Percentiles rank a stretch among this genome's conserved stretches.
Conservation (phyloP, 2,113 vertebrate species). For the Pangasianodon hypophthalmus region DNA sequence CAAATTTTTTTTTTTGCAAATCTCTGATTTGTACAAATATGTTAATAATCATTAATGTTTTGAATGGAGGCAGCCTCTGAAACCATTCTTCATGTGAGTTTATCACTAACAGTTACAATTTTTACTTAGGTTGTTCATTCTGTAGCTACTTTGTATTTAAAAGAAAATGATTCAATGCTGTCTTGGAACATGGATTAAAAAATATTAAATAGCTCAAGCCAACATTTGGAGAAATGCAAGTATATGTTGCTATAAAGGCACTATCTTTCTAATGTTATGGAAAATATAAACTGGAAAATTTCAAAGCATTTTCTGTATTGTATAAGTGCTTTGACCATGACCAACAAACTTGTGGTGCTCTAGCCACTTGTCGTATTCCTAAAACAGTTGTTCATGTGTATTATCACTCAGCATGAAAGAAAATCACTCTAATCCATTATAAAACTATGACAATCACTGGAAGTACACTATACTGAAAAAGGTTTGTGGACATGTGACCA, state of each 20-base stretch:
- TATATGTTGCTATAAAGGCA: not conserved
- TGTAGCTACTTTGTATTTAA: too few species aligned
- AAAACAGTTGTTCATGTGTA: not conserved
- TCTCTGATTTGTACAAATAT: not conserved
- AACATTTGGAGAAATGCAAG: not conserved
- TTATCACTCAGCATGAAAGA: not conserved
- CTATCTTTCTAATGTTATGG: too few species aligned
- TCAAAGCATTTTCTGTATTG: not conserved
- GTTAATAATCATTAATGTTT: not conserved
- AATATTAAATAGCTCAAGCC: not conserved
- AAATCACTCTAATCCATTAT: not conserved
- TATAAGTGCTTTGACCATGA: not conserved
- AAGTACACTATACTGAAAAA: not conserved
- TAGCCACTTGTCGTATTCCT: not conserved
- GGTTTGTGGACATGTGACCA: not conserved
- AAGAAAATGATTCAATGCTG: not conserved
- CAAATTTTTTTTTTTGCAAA: not conserved
- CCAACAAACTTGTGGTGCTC: not conserved
- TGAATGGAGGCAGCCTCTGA: not conserved
- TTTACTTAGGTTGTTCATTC: too few species aligned
- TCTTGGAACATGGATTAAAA: not conserved
- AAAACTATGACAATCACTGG: not conserved
- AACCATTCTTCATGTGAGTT: too few species aligned
- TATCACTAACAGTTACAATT: too few species aligned
- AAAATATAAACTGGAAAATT: too few species aligned